Evolutionary conservation across 1,140 invertebrate genomes (phyloP).

Genomic region (Meloidogyne hapla): DNA sequence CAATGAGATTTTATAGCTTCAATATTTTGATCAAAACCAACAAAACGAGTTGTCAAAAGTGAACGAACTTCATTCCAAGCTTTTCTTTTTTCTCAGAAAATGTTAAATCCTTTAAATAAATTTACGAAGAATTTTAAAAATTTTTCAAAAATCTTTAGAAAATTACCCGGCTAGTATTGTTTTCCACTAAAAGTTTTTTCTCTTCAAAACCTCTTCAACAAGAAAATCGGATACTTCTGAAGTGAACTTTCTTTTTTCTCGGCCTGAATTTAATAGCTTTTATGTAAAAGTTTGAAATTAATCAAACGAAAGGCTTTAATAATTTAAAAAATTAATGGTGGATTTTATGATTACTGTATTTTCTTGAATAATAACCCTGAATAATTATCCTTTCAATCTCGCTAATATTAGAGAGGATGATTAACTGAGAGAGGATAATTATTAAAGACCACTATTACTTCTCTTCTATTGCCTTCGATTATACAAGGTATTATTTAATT

Average conservation of each 20-base stretch:
- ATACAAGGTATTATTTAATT: too few species aligned
- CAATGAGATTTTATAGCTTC: conserved; percentile 43
- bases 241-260: conserved; percentile 40
- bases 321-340: too few species aligned
- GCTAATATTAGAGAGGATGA: too few species aligned
- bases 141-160: not conserved
- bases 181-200: conserved; percentile 37
- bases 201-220: conserved; percentile 35
- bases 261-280: conserved; percentile 22
- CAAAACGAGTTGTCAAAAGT: conserved; percentile 27
- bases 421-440: too few species aligned
- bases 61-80: conserved; percentile 40
- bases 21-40: conserved; percentile 38
- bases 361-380: too few species aligned
- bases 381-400: too few species aligned
- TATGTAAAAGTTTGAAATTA: not conserved
- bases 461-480: too few species aligned
- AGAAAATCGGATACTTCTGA: conserved; percentile 38
- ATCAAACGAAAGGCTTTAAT: too few species aligned
- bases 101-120: conserved; percentile 26
- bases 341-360: too few species aligned
- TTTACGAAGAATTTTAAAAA: not conserved
- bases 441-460: too few species aligned
- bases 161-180: conserved; percentile 36
- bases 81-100: conserved; percentile 43